Percentiles rank a stretch among this genome's conserved stretches.
phyloP scores from a whole-genome alignment of 2,888 invertebrate genomes.

The Aphidoletes aphidimyza region DNA sequence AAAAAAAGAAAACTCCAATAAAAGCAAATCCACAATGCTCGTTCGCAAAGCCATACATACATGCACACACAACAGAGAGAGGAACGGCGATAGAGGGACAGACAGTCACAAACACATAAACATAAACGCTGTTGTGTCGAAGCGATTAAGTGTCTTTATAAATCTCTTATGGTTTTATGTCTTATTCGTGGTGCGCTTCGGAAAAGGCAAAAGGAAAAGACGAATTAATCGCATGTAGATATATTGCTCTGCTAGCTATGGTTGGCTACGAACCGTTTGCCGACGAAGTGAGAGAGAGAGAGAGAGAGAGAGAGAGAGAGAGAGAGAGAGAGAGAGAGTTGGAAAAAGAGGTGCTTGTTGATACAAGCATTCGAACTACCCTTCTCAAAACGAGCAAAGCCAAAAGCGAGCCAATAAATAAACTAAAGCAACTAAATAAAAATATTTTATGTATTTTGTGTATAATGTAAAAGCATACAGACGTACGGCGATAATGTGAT shows the following conservation, averaged over 20 bases:
- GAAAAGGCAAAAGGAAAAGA: not conserved
- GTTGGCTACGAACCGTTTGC: not conserved
- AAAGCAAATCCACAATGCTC: not conserved
- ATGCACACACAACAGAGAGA: not conserved
- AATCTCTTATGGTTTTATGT: slow-evolving; percentile 48
- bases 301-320: too few relatives aligned
- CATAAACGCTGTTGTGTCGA: slow-evolving; percentile 38
- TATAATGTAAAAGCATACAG: not conserved
- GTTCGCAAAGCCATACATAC: too few relatives aligned
- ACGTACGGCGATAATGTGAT: slow-evolving; percentile 51
- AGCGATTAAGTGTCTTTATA: slow-evolving; percentile 48
- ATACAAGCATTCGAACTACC: not conserved
- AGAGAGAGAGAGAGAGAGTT: too few relatives aligned
- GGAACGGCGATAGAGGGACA: too few relatives aligned
- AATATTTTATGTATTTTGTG: slow-evolving; percentile 50
- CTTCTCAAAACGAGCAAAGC: slow-evolving; percentile 6
- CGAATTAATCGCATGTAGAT: slow-evolving; percentile 45
- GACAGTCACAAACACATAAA: not conserved
- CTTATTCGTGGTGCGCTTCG: not conserved
- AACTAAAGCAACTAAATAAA: slow-evolving; percentile 46
- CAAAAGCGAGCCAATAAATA: slow-evolving; percentile 48
- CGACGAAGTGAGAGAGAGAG: too few relatives aligned
- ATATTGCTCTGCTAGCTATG: not conserved
- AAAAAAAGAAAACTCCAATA: slow-evolving; percentile 35
- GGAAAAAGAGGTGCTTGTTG: too few relatives aligned